A percentile compares a stretch with the other conserved stretches of the same genome.
These are phyloP conservation scores for Drosophila virilis DNA, from an alignment of 1,140 invertebrate species.

Conservation along the genomic window DNA sequence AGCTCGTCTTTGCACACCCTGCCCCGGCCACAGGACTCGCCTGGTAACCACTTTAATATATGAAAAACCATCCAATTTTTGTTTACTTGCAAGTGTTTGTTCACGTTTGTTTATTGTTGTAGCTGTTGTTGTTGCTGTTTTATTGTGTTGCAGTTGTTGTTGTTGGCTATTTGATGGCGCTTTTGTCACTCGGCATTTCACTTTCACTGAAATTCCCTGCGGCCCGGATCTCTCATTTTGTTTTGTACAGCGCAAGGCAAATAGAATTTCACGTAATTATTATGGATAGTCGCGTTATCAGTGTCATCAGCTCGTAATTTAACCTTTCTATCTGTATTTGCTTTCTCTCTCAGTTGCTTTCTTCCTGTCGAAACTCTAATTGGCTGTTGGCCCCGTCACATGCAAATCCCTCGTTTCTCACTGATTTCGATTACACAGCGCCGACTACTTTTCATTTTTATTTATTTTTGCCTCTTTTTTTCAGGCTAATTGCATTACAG, in stretches of 20 bases:
- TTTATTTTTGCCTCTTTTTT: conserved; percentile 2
- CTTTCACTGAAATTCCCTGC: conserved; percentile 40
- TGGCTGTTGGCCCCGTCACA: conserved; percentile 50
- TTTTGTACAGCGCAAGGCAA: conserved; percentile 5
- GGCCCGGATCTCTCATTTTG: conserved; percentile 11
- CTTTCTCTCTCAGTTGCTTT: background rate
- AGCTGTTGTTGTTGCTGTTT: conserved; percentile 15
- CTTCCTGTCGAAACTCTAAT: conserved; percentile 39
- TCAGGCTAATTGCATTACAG: conserved; percentile 71
- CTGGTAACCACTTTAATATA: conserved; percentile 67
- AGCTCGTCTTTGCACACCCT: background rate
- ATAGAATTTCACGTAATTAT: conserved; percentile 55
- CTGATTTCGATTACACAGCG: conserved; percentile 40
- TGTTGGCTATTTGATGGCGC: conserved; percentile 32
- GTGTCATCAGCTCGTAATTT: conserved; percentile 30
- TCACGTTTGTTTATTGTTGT: conserved; percentile 27
- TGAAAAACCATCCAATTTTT: conserved; percentile 65
- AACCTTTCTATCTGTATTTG: conserved; percentile 23
- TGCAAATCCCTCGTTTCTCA: conserved; percentile 71
- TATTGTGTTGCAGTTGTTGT: conserved; percentile 24
- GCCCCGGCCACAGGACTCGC: background rate
- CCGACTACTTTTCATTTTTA: background rate
- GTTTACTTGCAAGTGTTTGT: conserved; percentile 63
- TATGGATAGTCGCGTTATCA: conserved; percentile 23
- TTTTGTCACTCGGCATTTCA: conserved; percentile 61